Percentiles rank a stretch among this genome's conserved stretches.
phyloP scores from a whole-genome alignment of 2,797 vertebrate genomes.

The Myotis daubentonii region DNA sequence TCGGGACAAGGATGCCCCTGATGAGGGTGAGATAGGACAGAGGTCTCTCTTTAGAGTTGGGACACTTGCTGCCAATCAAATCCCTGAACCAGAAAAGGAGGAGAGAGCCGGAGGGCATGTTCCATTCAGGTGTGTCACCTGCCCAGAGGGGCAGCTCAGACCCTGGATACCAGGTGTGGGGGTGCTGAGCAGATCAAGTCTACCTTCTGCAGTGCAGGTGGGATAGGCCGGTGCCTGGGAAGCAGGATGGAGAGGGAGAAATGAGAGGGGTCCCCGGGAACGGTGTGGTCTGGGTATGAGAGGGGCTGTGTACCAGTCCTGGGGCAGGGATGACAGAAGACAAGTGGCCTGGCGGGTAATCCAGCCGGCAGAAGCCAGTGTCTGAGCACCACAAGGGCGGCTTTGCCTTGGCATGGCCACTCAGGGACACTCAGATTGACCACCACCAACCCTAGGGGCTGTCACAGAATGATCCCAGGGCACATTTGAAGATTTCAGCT shows the following conservation, averaged over 20 bases:
- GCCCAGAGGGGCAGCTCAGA: background rate
- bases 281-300: accelerated
- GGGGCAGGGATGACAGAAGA: background rate
- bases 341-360: accelerated
- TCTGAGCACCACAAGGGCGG: background rate
- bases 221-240: background rate
- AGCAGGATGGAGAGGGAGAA: background rate
- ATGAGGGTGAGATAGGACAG: background rate
- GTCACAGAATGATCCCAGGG: background rate
- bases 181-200: background rate
- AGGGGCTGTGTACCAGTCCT: accelerated
- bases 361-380: background rate
- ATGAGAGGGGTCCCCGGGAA: too few relatives aligned
- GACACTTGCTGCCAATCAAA: background rate
- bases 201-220: accelerated
- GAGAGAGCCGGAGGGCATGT: background rate
- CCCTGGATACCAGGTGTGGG: background rate
- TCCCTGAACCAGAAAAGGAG: background rate
- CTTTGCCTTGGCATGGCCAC: accelerated
- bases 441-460: accelerated
- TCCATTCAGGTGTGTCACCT: background rate
- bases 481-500: background rate
- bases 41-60: background rate
- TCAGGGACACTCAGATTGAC: accelerated
- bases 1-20: background rate